Conservation (phyloP, 2,888 invertebrate species). For the Drosophila anomalata region DNA sequence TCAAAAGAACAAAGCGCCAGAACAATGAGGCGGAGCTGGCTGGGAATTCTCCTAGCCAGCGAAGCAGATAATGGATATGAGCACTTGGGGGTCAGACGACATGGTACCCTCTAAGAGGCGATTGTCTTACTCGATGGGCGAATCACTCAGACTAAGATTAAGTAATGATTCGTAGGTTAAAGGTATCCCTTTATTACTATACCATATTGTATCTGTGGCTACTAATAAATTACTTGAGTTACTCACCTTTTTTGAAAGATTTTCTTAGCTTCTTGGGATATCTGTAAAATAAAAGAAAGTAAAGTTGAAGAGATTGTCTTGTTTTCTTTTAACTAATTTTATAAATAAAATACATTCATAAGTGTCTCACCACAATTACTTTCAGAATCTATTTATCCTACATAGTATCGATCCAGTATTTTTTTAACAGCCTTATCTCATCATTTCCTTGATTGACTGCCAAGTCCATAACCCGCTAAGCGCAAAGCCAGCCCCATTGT, state of each 20-base stretch:
- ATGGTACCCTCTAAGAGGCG: not conserved
- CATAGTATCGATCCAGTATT: not conserved
- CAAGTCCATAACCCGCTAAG: slow-evolving; percentile 22
- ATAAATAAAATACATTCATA: too few relatives aligned
- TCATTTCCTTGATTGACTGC: slow-evolving; percentile 30
- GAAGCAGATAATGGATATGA: not conserved
- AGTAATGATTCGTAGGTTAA: not conserved
- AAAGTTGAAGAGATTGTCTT: too few relatives aligned
- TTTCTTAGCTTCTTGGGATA: not conserved
- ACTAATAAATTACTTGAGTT: not conserved
- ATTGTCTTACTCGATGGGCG: not conserved
- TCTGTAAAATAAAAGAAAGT: too few relatives aligned
- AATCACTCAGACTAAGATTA: too few relatives aligned
- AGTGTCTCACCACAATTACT: not conserved
- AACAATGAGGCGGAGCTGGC: slow-evolving; percentile 6
- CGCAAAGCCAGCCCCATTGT: slow-evolving; percentile 21
- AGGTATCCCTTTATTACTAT: not conserved
- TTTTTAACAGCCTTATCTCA: slow-evolving; percentile 9
- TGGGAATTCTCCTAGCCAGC: slow-evolving; percentile 1
- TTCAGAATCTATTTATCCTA: not conserved
- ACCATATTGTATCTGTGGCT: too few relatives aligned
- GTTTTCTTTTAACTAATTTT: too few relatives aligned
- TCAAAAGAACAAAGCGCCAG: slow-evolving; percentile 20
- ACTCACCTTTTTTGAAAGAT: not conserved
- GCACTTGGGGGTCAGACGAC: not conserved